These are phyloP conservation scores for Haemorhous mexicanus DNA, from an alignment of 2,113 vertebrate genomes.

Conservation along the genomic window DNA sequence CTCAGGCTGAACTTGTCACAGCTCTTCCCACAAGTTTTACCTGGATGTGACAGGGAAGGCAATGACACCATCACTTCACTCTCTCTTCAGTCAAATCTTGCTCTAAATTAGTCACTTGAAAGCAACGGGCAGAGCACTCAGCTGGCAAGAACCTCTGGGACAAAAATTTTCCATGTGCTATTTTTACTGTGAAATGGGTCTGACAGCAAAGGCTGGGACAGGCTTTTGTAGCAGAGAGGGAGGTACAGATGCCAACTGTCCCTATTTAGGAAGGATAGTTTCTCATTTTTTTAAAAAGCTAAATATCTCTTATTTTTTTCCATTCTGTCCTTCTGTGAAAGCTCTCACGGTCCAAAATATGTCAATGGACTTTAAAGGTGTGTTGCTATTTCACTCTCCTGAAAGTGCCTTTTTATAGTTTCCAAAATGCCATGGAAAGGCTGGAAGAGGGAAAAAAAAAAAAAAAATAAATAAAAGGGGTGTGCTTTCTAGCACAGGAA, in stretches of 20 bases:
- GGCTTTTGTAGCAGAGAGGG: conserved; percentile 25
- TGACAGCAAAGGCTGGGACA: conserved; percentile 42
- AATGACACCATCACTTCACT: background rate
- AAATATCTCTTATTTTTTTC: conserved; percentile 45
- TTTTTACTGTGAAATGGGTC: conserved; percentile 48
- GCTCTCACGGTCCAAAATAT: conserved; percentile 58
- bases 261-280: conserved; percentile 44
- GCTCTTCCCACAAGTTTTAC: background rate
- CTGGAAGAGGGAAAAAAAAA: background rate
- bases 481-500: background rate
- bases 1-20: background rate
- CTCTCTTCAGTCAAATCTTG: background rate
- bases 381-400: background rate
- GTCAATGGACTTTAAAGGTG: conserved; percentile 55
- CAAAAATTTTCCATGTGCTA: conserved; percentile 66
- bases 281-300: background rate
- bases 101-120: conserved; percentile 36
- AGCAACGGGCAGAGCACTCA: background rate
- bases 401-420: conserved; percentile 1
- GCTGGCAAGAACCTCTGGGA: conserved; percentile 62
- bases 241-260: conserved; percentile 17
- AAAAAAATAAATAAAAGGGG: too few species aligned
- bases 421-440: background rate
- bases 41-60: background rate
- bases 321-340: conserved; percentile 36